These are phyloP conservation scores for Perizoma affinitatum DNA, from an alignment of 2,888 invertebrate genomes.

Conservation along the genomic window DNA sequence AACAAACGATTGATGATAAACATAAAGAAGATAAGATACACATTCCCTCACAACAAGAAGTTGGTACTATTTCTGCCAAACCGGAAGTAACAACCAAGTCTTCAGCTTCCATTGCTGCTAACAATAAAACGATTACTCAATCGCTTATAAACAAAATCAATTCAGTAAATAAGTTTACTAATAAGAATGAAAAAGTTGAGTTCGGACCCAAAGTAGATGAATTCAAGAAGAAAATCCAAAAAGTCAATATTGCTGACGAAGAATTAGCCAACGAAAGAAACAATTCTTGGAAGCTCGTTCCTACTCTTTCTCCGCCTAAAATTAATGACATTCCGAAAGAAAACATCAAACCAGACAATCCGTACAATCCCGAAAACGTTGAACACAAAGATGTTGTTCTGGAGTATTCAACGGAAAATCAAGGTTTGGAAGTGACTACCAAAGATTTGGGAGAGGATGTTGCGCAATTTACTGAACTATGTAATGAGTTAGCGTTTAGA, in stretches of 20 bases:
- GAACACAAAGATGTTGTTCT: conserved; percentile 68
- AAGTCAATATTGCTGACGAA: conserved; percentile 75
- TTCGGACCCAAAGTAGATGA: conserved; percentile 70
- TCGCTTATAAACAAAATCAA: conserved; percentile 43
- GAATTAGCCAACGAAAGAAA: conserved; percentile 69
- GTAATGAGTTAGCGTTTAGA: conserved; percentile 93
- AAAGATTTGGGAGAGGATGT: conserved; percentile 89
- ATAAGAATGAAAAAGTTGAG: conserved; percentile 51
- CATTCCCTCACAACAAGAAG: conserved; percentile 12
- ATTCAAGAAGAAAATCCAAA: conserved; percentile 77
- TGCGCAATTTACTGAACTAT: conserved; percentile 90
- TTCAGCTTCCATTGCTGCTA: conserved; percentile 4
- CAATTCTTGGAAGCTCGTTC: conserved; percentile 84
- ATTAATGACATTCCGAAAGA: conserved; percentile 65
- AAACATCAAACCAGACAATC: conserved; percentile 63
- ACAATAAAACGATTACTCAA: conserved; percentile 34
- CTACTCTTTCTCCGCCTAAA: conserved; percentile 82
- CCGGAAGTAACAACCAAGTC: conserved; percentile 29
- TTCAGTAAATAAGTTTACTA: conserved; percentile 33
- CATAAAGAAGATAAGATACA: conserved; percentile 26
- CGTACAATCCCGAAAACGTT: conserved; percentile 49
- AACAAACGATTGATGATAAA: conserved; percentile 16
- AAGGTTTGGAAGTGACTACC: conserved; percentile 91
- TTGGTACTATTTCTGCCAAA: conserved; percentile 22
- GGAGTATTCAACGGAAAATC: conserved; percentile 76